Conservation (phyloP, 1,140 invertebrate species). For the Drosophila tani region DNA sequence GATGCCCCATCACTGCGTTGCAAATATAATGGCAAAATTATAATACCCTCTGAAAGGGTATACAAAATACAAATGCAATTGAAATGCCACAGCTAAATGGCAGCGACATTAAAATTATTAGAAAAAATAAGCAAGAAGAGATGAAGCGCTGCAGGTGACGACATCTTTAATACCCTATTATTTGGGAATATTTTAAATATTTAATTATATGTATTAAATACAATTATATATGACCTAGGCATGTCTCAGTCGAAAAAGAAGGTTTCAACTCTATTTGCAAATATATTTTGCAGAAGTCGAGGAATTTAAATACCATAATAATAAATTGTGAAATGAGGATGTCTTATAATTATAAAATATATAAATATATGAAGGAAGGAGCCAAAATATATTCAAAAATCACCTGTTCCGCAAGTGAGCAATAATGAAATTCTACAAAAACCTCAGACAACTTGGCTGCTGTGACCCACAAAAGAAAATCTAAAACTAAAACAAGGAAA, state of each 20-base stretch:
- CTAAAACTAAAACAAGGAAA: constrained; percentile 10
- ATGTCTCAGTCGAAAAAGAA: no score
- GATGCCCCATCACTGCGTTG: no score
- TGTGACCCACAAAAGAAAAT: constrained; percentile 61
- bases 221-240: not conserved
- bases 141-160: not conserved
- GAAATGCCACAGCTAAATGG: constrained; percentile 63
- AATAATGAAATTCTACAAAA: constrained; percentile 59
- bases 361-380: not conserved
- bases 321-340: no score
- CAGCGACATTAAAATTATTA: constrained; percentile 35
- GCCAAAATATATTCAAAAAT: constrained; percentile 23
- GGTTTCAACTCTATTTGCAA: not conserved
- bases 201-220: not conserved
- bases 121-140: constrained; percentile 6
- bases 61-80: constrained; percentile 51
- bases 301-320: no score
- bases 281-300: not conserved
- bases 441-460: constrained; percentile 41
- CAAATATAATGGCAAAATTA: no score
- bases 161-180: constrained; percentile 1
- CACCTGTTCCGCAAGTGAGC: constrained; percentile 10
- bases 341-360: no score
- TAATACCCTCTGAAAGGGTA: not conserved
- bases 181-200: not conserved